Evolutionary conservation across 1,140 invertebrate species (phyloP).

Genomic region (Agraylea sexmaculata): DNA sequence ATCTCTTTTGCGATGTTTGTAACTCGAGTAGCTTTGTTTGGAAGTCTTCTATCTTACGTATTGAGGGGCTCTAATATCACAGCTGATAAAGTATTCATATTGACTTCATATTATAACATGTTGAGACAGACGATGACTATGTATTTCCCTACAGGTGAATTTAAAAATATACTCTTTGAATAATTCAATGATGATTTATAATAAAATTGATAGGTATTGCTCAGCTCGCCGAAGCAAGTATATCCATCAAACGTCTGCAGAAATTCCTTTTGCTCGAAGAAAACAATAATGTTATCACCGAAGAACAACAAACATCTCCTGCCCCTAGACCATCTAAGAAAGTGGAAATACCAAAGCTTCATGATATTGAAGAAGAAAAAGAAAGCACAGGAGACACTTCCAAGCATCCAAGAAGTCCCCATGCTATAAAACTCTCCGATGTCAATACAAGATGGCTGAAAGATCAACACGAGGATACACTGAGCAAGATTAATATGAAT

Average conservation of each 20-base stretch:
- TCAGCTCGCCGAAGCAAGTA: slow-evolving; percentile 52
- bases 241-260: slow-evolving; percentile 55
- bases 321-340: too few relatives aligned
- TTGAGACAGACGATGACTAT: slow-evolving; percentile 43
- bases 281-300: slow-evolving; percentile 33
- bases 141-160: slow-evolving; percentile 40
- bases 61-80: slow-evolving; percentile 34
- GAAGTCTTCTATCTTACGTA: slow-evolving; percentile 47
- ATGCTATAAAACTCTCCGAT: too few relatives aligned
- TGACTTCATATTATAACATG: slow-evolving; percentile 43
- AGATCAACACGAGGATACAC: slow-evolving; percentile 42
- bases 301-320: slow-evolving; percentile 38
- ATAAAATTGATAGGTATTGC: slow-evolving; percentile 52
- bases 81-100: slow-evolving; percentile 44
- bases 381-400: too few relatives aligned
- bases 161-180: slow-evolving; percentile 30
- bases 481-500: slow-evolving; percentile 50
- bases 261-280: slow-evolving; percentile 60
- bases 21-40: slow-evolving; percentile 50
- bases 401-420: too few relatives aligned
- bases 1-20: slow-evolving; percentile 44
- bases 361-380: too few relatives aligned
- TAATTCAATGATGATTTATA: slow-evolving; percentile 38
- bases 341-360: too few relatives aligned
- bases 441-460: slow-evolving; percentile 52